Evolutionary conservation across 1,140 invertebrate genomes (phyloP), one percentile per base, ranked within the genome.

Genomic region (Ditylenchus dipsaci): DNA sequence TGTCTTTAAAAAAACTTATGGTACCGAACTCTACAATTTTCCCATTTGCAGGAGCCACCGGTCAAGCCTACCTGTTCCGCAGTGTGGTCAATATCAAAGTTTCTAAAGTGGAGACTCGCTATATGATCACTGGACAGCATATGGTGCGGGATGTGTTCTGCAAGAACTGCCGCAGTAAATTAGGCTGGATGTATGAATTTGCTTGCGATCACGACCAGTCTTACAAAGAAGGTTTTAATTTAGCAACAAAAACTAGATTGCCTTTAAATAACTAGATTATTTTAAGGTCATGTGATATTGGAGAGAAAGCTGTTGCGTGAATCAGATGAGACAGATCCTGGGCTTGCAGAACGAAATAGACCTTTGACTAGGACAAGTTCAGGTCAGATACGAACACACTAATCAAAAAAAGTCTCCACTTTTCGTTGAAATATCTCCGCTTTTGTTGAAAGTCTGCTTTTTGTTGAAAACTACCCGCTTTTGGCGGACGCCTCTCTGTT

Each of bases 171-270:
- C 27, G 56, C 19, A 19, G 9, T 11, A 74, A 79, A 38, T 59
- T 79, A n/a, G 79, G 77, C 1, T 79, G 77, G 77, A 80, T 75
- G 80, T 79, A 79, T 56, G 77, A 79, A 42, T 79, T 82, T 67
- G 77, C 77, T n/a, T 47, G 64, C 47, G 71, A 80, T 13, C 74
- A 75, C n/a, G 49, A 61, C 5, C 77, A 79, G 62, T 59, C 47
- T n/a, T 79, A 79, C 75, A 79, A 79, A 68, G 77, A 79, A 75
- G 73, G 73, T 67, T 19, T 23, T 3, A 3, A 7, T 26, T 61
- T 61, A 21, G 49, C 15, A 53, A 53, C 3, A 21, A 53, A 45
- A 45, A 11, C 43, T 45, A 45, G n/a, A 11, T 13, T 45, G 11
- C n/a, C 43, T 45, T 13, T 45, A 45, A n/a, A n/a, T 45, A 13